These are phyloP conservation scores for Amphipoea oculea DNA, from an alignment of 2,888 invertebrate species.

Conservation along the genomic window DNA sequence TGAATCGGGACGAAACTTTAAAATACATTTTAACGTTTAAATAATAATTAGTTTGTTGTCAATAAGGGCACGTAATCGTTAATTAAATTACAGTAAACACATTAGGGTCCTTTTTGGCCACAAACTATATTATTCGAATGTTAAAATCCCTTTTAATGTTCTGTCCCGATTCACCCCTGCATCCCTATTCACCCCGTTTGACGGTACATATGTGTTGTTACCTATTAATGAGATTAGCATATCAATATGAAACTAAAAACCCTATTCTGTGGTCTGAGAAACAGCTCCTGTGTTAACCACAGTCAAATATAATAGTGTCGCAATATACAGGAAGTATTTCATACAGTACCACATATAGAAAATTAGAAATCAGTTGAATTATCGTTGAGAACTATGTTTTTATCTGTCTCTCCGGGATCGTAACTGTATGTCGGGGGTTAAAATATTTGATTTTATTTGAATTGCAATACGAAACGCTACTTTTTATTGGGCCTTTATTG, in stretches of 20 bases:
- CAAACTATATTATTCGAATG: too few species aligned
- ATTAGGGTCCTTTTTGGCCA: too few species aligned
- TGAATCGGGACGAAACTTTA: too few species aligned
- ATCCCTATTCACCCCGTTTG: too few species aligned
- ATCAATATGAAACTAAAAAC: slow-evolving; percentile 21
- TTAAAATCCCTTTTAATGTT: too few species aligned
- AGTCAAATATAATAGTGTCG: slow-evolving; percentile 18
- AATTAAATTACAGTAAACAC: too few species aligned
- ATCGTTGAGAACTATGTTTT: neutral
- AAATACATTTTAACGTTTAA: too few species aligned
- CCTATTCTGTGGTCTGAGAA: slow-evolving; percentile 37
- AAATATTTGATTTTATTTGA: neutral
- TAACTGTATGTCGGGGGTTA: neutral
- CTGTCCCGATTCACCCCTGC: too few species aligned
- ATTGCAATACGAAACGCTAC: neutral
- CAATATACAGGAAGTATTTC: slow-evolving; percentile 30
- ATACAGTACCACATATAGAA: neutral
- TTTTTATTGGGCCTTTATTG: neutral
- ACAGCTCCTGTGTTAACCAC: slow-evolving; percentile 26
- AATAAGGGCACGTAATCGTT: too few species aligned
- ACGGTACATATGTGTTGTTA: neutral
- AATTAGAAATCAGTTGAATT: slow-evolving; percentile 4
- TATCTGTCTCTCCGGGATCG: neutral
- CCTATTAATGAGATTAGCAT: too few species aligned
- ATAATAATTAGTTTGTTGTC: too few species aligned